phyloP scores from a whole-genome alignment of 1,140 invertebrate species.

The Rhynchophorus ferrugineus region DNA sequence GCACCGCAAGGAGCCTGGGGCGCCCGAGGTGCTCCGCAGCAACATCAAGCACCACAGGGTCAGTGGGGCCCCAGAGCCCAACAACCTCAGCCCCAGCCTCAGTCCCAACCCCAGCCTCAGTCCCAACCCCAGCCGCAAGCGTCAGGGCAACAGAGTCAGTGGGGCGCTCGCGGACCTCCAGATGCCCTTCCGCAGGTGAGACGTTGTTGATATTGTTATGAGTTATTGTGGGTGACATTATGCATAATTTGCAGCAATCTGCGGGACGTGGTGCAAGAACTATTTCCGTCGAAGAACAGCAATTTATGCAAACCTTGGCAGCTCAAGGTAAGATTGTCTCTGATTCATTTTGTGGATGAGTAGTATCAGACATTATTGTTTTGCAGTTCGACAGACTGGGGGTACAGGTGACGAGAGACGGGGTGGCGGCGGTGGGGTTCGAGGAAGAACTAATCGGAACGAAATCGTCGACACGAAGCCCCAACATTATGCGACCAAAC shows the following conservation, averaged over 20 bases:
- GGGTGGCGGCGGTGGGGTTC: constrained; percentile 21
- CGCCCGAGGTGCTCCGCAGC: not conserved
- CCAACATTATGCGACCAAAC: constrained; percentile 11
- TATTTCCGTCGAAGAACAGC: too few relatives aligned
- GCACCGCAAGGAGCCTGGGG: not conserved
- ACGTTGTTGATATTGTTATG: too few relatives aligned
- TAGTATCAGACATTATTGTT: too few relatives aligned
- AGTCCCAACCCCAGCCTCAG: too few relatives aligned
- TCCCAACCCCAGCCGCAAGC: too few relatives aligned
- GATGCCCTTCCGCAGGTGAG: not conserved
- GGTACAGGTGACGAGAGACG: constrained; percentile 7
- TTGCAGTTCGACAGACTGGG: constrained; percentile 11
- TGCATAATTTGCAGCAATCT: not conserved
- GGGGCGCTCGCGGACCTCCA: not conserved
- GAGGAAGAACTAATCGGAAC: constrained; percentile 20
- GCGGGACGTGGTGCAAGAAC: not conserved
- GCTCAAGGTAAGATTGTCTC: too few relatives aligned
- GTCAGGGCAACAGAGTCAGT: not conserved
- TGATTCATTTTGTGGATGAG: too few relatives aligned
- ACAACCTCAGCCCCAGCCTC: too few relatives aligned
- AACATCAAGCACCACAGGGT: not conserved
- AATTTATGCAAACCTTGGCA: too few relatives aligned
- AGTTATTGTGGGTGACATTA: too few relatives aligned
- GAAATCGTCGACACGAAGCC: constrained; percentile 27
- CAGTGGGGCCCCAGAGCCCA: not conserved